Evolutionary conservation across 1,140 invertebrate species (phyloP).

Genomic region (Tribolium castaneum): DNA sequence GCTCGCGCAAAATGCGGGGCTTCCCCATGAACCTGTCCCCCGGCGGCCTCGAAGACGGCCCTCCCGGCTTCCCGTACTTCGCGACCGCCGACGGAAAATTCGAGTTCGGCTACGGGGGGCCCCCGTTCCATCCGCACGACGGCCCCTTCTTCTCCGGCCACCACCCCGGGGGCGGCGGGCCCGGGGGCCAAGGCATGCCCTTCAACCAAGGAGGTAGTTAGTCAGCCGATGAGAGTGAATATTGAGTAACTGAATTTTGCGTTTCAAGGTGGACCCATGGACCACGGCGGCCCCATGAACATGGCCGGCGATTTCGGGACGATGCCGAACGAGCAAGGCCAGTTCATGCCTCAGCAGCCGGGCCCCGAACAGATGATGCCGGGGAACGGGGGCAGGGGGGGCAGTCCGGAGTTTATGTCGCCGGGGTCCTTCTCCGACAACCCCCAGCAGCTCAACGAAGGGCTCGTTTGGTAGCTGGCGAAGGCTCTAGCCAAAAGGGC

Average conservation of each 20-base stretch:
- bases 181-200: conserved; percentile 77
- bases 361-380: conserved; percentile 65
- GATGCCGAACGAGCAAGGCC: conserved; percentile 72
- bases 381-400: conserved; percentile 62
- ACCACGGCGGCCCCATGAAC: conserved; percentile 74
- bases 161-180: conserved; percentile 80
- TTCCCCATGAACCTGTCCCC: conserved; percentile 91
- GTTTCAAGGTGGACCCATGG: conserved; percentile 72
- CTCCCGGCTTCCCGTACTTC: conserved; percentile 87
- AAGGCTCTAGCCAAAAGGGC: conserved; percentile 63
- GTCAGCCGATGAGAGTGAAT: not conserved
- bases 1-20: conserved; percentile 89
- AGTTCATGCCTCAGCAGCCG: conserved; percentile 71
- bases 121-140: conserved; percentile 88
- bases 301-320: conserved; percentile 74
- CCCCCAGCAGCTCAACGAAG: conserved; percentile 78
- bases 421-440: conserved; percentile 73
- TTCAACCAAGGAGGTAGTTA: conserved; percentile 77
- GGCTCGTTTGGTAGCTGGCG: conserved; percentile 76
- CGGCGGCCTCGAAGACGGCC: conserved; percentile 82
- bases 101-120: conserved; percentile 88
- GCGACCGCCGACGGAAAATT: conserved; percentile 85
- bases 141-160: conserved; percentile 83
- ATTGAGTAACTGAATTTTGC: not conserved
- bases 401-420: conserved; percentile 68